Base-by-base conservation (phyloP, 1,140 invertebrate genomes). In the Oedothorax gibbosus region DNA sequence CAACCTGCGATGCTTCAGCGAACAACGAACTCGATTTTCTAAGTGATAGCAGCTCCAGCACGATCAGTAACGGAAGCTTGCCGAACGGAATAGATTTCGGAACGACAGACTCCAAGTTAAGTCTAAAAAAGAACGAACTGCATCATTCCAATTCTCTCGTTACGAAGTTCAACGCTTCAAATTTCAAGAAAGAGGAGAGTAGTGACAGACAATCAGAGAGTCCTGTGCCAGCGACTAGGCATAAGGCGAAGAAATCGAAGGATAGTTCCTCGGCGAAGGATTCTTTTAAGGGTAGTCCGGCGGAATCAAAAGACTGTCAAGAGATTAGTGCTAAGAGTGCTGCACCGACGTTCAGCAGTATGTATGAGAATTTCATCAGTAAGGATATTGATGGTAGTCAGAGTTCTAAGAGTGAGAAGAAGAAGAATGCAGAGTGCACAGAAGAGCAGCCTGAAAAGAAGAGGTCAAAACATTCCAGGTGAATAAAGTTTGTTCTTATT, bases 161-260 rank as follows among this genome's bases (percentile, higher is more conserved):
- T 51, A 90, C 90, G 82, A 92, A 92, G 88, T 92, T 92, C 86
- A 92, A 91, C 12, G 92, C 91, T 80, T 91, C 91, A 3, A 92
- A 92, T 88, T 92, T 92, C 85, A 91, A 91, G 60, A 91, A 92
- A 80, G 57, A 62, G 65, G 83, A 78, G 8, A n/a, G 35, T 8
- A 91, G 91, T 15, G 88, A 88, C n/a, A 86, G 88, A 12, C 88
- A 87, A 49, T 88, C 89, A 87, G 87, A 87, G 65, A 89, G 89
- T 83, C 85, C 85, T 14, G 88, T 89, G n/a, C 88, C 89, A 86
- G 89, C 86, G 50, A 86, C 87, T n/a, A 86, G 76, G n/a, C 81
- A 86, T 53, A 62, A 54, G 4, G 81, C 76, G 20, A 86, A 82
- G 35, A 86, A 85, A 35, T 72, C 53, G 4, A 82, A 82, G 57